phyloP scores from a whole-genome alignment of 2,113 vertebrate genomes.

The Rhineura floridana region DNA sequence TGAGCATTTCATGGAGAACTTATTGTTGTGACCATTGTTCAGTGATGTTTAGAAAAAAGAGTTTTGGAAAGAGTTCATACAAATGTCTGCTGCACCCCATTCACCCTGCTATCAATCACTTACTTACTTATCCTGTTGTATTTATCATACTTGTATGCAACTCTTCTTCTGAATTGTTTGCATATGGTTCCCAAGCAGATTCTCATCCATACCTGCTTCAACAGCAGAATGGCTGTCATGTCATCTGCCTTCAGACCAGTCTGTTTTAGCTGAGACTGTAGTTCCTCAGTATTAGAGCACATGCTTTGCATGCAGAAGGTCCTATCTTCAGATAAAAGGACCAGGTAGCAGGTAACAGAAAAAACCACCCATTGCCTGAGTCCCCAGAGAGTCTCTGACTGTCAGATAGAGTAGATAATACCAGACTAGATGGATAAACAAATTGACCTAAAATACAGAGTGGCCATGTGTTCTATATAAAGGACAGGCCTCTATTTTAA shows the following conservation, averaged over 20 bases:
- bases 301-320: not conserved
- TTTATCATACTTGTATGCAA: not conserved
- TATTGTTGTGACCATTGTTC: not conserved
- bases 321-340: not conserved
- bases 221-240: not conserved
- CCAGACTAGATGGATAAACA: too few species aligned
- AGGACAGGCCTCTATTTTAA: too few species aligned
- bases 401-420: not conserved
- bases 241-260: not conserved
- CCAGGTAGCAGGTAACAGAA: not conserved
- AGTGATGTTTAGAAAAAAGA: not conserved
- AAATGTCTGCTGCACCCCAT: not conserved
- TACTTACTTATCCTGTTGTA: not conserved
- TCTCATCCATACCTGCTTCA: not conserved
- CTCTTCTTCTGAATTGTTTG: not conserved
- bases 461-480: too few species aligned
- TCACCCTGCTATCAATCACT: not conserved
- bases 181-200: not conserved
- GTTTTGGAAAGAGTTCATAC: constrained; percentile 1
- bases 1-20: not conserved
- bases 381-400: not conserved
- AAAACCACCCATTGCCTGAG: not conserved
- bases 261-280: not conserved
- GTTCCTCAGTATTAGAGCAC: not conserved
- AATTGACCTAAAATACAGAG: too few species aligned